Base-by-base conservation (phyloP, 2,113 vertebrate genomes). In the Lagopus leucura region DNA sequence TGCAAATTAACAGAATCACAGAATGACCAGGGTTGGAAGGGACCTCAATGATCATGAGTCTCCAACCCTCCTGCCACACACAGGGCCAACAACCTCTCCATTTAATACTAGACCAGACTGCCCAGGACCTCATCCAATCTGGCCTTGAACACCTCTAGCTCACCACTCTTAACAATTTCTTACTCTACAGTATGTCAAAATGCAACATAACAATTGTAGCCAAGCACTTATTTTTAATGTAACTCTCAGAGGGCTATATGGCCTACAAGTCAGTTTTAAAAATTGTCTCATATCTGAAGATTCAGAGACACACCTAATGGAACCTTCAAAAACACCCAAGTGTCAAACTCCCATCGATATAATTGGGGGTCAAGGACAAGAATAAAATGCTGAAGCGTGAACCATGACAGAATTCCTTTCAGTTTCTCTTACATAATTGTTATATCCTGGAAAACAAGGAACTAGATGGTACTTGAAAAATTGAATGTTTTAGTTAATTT, bases 401-500 rank as follows among this genome's bases (percentile, higher is more conserved):
- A 27, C 22, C 45, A 82, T 30, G 52, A 42, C 11, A 82, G 42
- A 89, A 80, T 86, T 89, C 21, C 10, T 82, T 85, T 89, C 78
- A 86, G 64, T 19, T 11, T 63, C 12, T 89, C 67, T 86, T 79
- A 73, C 67, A 67, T 71, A 77, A 82, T 54, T 91, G 38, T 80
- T 32, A 76, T 81, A 77, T 73, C 50, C 54, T 76, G 30, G 48
- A 88, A 48, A 92, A 80, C 36, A 70, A 30, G 27, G 38, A 86
- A 64, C 55, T 27, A 84, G 45, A 38, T 89, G 47, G 63, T 92
- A 67, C 88, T 63, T 86, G 61, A 91, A 95, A 73, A 42, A 91
- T 83, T 77, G 14, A 86, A 85, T 52, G 34, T 67, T 91, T 94
- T 83, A 89, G 67, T 89, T 76, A 90, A 93, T 90, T 94, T 86